Percentiles rank a stretch among this genome's conserved stretches.
Evolutionary conservation across 2,797 vertebrate genomes (phyloP).

Genomic region (Odontamblyopus rebecca): DNA sequence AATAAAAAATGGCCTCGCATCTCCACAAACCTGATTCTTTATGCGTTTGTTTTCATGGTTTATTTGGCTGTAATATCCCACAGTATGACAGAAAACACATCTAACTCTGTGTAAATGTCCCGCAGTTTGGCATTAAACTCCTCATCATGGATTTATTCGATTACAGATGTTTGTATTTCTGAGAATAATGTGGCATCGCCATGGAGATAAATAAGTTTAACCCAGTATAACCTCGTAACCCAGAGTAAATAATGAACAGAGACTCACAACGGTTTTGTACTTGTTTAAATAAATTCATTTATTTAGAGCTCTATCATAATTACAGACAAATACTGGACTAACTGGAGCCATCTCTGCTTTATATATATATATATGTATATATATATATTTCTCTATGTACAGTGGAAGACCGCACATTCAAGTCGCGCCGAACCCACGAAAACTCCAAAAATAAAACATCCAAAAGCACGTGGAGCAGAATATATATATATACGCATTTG

Average conservation of each 20-base stretch:
- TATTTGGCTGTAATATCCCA: no score
- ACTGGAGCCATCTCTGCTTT: conserved; percentile 63
- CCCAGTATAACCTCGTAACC: no score
- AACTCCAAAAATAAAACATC: conserved; percentile 50
- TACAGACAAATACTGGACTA: conserved; percentile 77
- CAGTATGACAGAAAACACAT: no score
- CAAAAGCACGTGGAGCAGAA: conserved; percentile 85
- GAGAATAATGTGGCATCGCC: no score
- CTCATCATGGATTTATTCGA: no score
- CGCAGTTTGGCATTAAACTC: no score
- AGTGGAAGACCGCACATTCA: conserved; percentile 78
- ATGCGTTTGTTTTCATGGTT: no score
- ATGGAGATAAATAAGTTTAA: no score
- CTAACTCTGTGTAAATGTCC: no score
- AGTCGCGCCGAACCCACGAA: conserved; percentile 50
- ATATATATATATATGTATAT: conserved; percentile 63
- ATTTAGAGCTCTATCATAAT: conserved; percentile 76
- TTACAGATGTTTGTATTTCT: no score
- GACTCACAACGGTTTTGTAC: not conserved
- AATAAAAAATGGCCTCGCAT: no score
- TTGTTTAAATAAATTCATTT: conserved; percentile 77
- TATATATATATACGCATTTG: conserved; percentile 84
- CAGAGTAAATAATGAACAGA: not conserved
- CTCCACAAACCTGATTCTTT: no score
- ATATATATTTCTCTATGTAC: conserved; percentile 71